These are phyloP conservation scores for Sarcophaga bullata DNA, from an alignment of 1,140 invertebrate species.

Conservation along the genomic window DNA sequence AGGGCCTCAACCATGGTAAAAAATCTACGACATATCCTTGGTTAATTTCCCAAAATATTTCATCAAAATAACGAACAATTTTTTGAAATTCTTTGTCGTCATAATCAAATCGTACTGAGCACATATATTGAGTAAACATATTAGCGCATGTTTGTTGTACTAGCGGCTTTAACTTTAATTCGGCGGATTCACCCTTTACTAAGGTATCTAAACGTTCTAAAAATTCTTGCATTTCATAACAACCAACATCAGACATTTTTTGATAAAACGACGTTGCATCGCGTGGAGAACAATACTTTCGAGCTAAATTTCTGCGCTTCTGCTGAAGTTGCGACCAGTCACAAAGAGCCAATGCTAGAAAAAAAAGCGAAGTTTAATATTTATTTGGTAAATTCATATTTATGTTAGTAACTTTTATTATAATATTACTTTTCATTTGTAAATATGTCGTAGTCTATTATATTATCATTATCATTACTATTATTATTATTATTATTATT, in stretches of 20 bases:
- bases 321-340: slow-evolving; percentile 87
- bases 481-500: too few species aligned
- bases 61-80: slow-evolving; percentile 80
- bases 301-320: slow-evolving; percentile 78
- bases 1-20: slow-evolving; percentile 82
- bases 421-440: too few species aligned
- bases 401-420: too few species aligned
- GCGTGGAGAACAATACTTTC: slow-evolving; percentile 80
- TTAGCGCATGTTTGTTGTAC: slow-evolving; percentile 79
- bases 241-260: slow-evolving; percentile 73
- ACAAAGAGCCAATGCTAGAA: slow-evolving; percentile 84
- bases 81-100: slow-evolving; percentile 74
- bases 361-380: slow-evolving; percentile 65
- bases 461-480: too few species aligned
- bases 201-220: slow-evolving; percentile 63
- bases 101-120: slow-evolving; percentile 77
- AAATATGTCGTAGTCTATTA: too few species aligned
- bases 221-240: slow-evolving; percentile 67
- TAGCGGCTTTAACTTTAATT: slow-evolving; percentile 71
- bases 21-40: slow-evolving; percentile 89
- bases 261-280: slow-evolving; percentile 76
- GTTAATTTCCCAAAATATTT: slow-evolving; percentile 91
- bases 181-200: slow-evolving; percentile 66
- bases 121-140: slow-evolving; percentile 88
- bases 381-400: too few species aligned